Evolutionary conservation across 2,888 invertebrate species (phyloP).

Genomic region (Brenthis daphne): DNA sequence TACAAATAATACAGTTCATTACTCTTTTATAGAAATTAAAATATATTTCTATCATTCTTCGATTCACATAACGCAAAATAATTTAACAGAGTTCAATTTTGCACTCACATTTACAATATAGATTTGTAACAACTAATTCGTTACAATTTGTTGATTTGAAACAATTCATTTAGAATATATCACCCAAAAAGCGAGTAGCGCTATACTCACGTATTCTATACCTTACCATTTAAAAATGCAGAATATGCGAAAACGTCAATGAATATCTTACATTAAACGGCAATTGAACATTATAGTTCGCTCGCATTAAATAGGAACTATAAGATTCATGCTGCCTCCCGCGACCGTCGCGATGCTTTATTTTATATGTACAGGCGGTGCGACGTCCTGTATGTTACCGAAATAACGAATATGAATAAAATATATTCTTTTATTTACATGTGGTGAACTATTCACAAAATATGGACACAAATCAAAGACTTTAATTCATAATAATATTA

Average conservation of each 20-base stretch:
- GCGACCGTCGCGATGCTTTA: constrained; percentile 51
- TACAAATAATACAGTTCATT: constrained; percentile 85
- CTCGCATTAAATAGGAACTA: constrained; percentile 82
- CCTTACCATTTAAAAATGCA: constrained; percentile 80
- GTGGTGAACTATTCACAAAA: constrained; percentile 68
- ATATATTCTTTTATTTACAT: constrained; percentile 70
- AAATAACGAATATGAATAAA: constrained; percentile 77
- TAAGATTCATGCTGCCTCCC: constrained; percentile 81
- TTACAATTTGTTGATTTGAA: constrained; percentile 73
- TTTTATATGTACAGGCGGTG: constrained; percentile 63
- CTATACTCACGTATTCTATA: constrained; percentile 77
- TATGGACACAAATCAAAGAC: constrained; percentile 65
- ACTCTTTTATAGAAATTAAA: constrained; percentile 80
- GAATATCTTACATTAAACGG: constrained; percentile 79
- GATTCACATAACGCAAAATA: constrained; percentile 83
- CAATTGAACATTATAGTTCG: constrained; percentile 82
- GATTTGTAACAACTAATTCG: constrained; percentile 69
- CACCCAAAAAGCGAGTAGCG: constrained; percentile 80
- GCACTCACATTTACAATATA: constrained; percentile 82
- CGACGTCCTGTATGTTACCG: constrained; percentile 59
- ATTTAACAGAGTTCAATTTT: constrained; percentile 82
- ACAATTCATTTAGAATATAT: constrained; percentile 80
- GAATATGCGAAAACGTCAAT: constrained; percentile 81
- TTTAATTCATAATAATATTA: constrained; percentile 62
- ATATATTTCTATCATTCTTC: constrained; percentile 82